Evolutionary conservation across 2,888 invertebrate species (phyloP).

Genomic region (Bombylius discolor): DNA sequence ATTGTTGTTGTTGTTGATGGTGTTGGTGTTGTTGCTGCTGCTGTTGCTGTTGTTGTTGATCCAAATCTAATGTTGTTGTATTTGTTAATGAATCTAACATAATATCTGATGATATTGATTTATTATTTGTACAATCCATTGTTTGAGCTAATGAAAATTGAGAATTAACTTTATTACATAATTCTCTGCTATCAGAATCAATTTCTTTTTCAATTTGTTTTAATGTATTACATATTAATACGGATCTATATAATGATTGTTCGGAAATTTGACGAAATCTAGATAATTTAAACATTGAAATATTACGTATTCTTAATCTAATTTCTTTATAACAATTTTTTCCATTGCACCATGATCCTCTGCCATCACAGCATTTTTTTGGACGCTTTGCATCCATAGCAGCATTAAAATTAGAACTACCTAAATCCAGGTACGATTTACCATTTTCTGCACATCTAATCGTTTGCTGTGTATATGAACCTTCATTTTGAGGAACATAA

Average conservation of each 20-base stretch:
- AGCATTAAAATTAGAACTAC: slow-evolving; percentile 42
- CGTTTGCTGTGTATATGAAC: slow-evolving; percentile 49
- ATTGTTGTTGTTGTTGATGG: slow-evolving; percentile 15
- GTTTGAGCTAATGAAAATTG: slow-evolving; percentile 3
- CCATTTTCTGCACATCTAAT: slow-evolving; percentile 81
- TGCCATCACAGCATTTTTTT: slow-evolving; percentile 54
- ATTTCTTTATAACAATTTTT: slow-evolving; percentile 73
- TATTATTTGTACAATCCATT: slow-evolving; percentile 11
- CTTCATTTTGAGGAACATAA: not conserved
- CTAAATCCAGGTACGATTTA: slow-evolving; percentile 77
- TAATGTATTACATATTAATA: slow-evolving; percentile 85
- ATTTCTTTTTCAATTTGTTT: slow-evolving; percentile 81
- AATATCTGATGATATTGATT: slow-evolving; percentile 18
- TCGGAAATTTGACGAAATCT: slow-evolving; percentile 79
- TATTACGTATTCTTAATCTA: slow-evolving; percentile 76
- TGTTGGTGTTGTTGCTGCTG: slow-evolving; percentile 14
- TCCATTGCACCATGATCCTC: slow-evolving; percentile 64
- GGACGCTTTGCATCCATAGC: slow-evolving; percentile 28
- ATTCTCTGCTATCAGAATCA: slow-evolving; percentile 49
- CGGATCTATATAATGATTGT: slow-evolving; percentile 77
- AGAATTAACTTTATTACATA: slow-evolving; percentile 9
- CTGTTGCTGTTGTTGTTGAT: slow-evolving; percentile 19
- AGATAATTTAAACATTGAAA: slow-evolving; percentile 84
- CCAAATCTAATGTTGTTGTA: slow-evolving; percentile 18
- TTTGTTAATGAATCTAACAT: slow-evolving; percentile 19